Base-by-base conservation (phyloP, 2,113 vertebrate species). In the Pteropus alecto region DNA sequence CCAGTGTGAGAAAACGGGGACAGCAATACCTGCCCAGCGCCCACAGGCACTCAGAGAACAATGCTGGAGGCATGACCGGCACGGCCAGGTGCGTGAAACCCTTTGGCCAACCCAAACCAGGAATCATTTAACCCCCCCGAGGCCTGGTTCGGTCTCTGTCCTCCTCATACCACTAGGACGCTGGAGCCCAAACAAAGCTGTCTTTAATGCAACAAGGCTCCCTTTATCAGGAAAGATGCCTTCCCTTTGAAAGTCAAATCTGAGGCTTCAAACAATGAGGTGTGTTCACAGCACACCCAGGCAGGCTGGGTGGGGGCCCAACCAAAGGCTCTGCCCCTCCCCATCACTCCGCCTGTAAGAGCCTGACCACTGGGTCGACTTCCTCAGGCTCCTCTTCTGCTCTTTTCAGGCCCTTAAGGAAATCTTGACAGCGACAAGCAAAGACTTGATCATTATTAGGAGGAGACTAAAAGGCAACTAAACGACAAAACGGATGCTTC, bases 161-260 rank as follows among this genome's bases (percentile, higher is more conserved):
- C 35, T 70, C 54, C 46, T 35, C 35, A 63, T 5, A 1, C 15
- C 35, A 22, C 6, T 1, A 15, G 51, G 30, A 22, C 41, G 4
- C 46, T 35, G 16, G 74, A 74, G 79, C 26, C 56, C 7, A 0
- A 18, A 74, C 84, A 96, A 85, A 41, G 43, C 30, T 3, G 0
- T 19, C 54, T 63, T 35, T 18, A 67, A 28, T 4, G 13, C 16
- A 54, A 48, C 16, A 21, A 86, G 43, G 56, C 43, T 48, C 5
- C 0, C 7, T 77, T 63, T 70, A 85, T 63, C 89, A 76, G 67
- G 35, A 65, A 28, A 26, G 46, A 35, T 6, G 54, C 21, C 54
- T 67, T 85, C 38, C 28, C 60, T 89, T 68, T 92, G 95, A 88
- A 95, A 94, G 78, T 48, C 30, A 89, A 92, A 63, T 71, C 51